Conservation (phyloP, 2,113 vertebrate genomes). For the Piaya cayana region DNA sequence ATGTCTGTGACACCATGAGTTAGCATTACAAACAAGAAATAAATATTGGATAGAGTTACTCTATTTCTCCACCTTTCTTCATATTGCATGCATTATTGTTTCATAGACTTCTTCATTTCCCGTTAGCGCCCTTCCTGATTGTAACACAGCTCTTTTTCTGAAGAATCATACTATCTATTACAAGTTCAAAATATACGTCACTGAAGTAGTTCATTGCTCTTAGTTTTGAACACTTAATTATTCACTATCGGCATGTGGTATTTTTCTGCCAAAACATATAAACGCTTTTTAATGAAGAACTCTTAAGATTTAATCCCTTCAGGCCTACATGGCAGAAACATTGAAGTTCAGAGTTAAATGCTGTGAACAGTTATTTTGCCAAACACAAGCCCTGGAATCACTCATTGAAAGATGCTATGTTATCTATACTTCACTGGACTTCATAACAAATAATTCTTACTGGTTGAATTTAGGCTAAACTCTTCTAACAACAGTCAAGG, state of each 20-base stretch:
- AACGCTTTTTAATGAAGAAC: not conserved
- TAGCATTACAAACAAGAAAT: not conserved
- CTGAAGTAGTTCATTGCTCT: constrained; percentile 31
- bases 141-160: not conserved
- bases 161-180: constrained; percentile 33
- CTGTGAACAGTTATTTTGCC: not conserved
- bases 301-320: not conserved
- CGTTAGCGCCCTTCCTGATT: not conserved
- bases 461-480: not conserved
- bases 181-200: constrained; percentile 38
- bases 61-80: not conserved
- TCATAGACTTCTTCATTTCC: not conserved
- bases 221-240: constrained; percentile 42
- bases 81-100: not conserved
- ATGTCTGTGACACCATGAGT: not conserved
- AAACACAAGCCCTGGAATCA: not conserved
- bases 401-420: not conserved
- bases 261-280: not conserved
- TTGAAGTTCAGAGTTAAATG: not conserved
- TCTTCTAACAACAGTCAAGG: not conserved
- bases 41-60: not conserved
- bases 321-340: not conserved
- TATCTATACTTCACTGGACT: not conserved
- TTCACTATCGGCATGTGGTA: constrained; percentile 8
- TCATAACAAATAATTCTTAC: not conserved